phyloP scores from a whole-genome alignment of 2,888 invertebrate species.

The Embidobia sp. region DNA sequence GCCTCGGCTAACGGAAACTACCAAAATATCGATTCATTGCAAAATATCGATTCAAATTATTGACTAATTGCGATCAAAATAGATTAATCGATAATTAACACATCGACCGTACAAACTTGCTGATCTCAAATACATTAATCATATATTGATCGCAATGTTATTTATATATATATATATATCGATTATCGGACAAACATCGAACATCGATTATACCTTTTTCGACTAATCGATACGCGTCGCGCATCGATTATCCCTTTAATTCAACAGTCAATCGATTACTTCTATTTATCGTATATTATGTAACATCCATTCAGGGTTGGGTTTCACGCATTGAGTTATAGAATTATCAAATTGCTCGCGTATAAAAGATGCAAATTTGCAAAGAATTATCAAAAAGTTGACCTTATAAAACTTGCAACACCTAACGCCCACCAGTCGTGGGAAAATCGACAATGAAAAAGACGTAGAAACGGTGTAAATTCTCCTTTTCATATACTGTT shows the following conservation, averaged over 20 bases:
- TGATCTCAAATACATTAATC: constrained; percentile 20
- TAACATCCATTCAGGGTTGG: constrained; percentile 43
- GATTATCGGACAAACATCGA: constrained; percentile 56
- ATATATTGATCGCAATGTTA: constrained; percentile 36
- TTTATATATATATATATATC: constrained; percentile 22
- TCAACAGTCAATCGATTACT: constrained; percentile 32
- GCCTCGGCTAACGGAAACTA: too few relatives aligned
- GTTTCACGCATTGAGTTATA: background rate
- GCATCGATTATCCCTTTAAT: constrained; percentile 22
- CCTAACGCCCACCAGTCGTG: too few relatives aligned
- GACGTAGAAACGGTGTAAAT: too few relatives aligned
- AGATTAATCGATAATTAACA: constrained; percentile 3
- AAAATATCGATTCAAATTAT: background rate
- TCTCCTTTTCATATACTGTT: too few relatives aligned
- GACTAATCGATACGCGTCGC: constrained; percentile 20
- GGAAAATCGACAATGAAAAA: too few relatives aligned
- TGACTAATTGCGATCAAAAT: background rate
- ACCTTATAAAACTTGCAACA: constrained; percentile 3
- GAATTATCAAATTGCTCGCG: background rate
- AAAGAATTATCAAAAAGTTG: constrained; percentile 19
- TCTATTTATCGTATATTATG: constrained; percentile 27
- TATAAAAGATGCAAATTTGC: constrained; percentile 1
- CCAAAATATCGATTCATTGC: background rate
- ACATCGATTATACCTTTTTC: constrained; percentile 51
- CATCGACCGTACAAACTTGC: background rate